These are phyloP conservation scores for Palythoa grandiflora DNA, from an alignment of 92 coral and sea anemone species.

Conservation along the genomic window DNA sequence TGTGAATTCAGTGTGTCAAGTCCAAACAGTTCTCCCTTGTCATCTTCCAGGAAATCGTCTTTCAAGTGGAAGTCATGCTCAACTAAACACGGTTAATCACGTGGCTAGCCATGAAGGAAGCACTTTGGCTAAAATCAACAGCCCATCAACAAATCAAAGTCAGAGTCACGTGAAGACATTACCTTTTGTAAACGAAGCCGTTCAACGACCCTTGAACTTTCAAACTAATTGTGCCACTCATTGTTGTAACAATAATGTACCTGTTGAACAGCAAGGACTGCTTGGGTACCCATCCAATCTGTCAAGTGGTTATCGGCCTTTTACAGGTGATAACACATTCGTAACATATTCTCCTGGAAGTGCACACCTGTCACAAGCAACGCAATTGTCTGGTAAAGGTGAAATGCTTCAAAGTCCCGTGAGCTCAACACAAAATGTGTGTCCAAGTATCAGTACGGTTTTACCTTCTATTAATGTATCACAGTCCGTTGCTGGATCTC, in stretches of 20 bases:
- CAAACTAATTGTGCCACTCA: neutral
- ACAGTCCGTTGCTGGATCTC: neutral
- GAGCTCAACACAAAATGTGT: neutral
- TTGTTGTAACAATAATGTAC: neutral
- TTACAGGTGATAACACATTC: slow-evolving; percentile 9
- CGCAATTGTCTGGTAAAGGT: neutral
- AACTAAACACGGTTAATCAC: neutral
- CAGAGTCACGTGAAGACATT: neutral
- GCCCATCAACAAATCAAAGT: neutral
- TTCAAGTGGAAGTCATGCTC: neutral
- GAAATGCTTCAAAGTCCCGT: neutral
- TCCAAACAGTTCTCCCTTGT: neutral
- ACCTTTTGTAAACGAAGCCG: neutral
- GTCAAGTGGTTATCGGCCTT: neutral
- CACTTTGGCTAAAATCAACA: neutral
- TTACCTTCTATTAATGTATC: neutral
- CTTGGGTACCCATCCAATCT: neutral
- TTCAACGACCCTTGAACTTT: neutral
- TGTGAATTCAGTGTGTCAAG: neutral
- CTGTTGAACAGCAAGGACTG: neutral
- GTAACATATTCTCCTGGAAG: slow-evolving; percentile 39
- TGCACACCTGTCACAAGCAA: neutral
- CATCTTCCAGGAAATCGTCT: neutral
- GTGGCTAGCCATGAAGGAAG: neutral
- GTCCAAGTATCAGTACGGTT: neutral